Evolutionary conservation across 1,140 invertebrate species (phyloP).

Genomic region (Leptinotarsa texana): DNA sequence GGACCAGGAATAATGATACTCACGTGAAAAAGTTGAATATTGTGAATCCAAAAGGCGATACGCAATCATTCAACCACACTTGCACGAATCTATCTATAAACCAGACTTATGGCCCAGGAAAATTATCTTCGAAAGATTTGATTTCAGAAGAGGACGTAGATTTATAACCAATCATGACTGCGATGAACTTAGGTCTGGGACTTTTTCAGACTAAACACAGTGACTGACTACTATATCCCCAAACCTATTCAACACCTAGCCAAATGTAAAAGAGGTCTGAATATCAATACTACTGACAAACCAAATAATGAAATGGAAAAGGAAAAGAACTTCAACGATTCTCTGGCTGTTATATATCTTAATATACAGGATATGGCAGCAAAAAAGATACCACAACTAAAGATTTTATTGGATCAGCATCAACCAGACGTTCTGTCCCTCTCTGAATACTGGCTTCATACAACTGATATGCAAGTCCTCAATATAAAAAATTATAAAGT

Average conservation of each 20-base stretch:
- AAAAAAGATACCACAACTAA: not conserved
- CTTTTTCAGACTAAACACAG: too few relatives aligned
- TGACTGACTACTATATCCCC: too few relatives aligned
- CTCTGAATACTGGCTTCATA: too few relatives aligned
- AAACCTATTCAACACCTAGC: too few relatives aligned
- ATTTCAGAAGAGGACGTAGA: not conserved
- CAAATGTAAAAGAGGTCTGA: too few relatives aligned
- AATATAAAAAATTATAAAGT: too few relatives aligned
- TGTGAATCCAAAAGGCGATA: slow-evolving; percentile 7
- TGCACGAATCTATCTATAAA: not conserved
- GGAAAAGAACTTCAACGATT: not conserved
- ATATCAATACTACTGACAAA: not conserved
- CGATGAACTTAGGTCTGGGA: too few relatives aligned
- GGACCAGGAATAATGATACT: not conserved
- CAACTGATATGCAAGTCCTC: too few relatives aligned
- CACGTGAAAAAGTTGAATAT: too few relatives aligned
- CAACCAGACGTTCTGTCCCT: too few relatives aligned
- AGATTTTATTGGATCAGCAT: too few relatives aligned
- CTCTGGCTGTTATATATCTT: not conserved
- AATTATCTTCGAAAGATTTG: not conserved
- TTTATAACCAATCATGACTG: not conserved
- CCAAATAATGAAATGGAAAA: not conserved
- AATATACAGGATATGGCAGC: not conserved
- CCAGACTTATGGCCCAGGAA: not conserved
- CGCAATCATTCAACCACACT: not conserved